These are phyloP conservation scores for Drosophila diplacantha DNA, from an alignment of 2,888 invertebrate species.

Conservation along the genomic window DNA sequence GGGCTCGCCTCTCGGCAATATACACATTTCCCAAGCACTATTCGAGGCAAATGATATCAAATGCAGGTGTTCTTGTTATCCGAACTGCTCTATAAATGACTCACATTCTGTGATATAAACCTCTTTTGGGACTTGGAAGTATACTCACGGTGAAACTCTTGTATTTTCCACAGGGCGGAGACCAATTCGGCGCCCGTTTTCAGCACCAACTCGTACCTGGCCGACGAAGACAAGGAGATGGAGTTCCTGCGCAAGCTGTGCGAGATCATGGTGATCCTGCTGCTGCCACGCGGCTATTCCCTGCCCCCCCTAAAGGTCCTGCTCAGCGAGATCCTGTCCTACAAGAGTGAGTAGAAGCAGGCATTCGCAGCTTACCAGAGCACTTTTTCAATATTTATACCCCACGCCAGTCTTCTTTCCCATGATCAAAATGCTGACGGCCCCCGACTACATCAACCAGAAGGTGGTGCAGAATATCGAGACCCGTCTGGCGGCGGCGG, in stretches of 20 bases:
- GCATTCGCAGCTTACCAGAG: neutral
- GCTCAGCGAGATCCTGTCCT: constrained; percentile 89
- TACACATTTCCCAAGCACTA: neutral
- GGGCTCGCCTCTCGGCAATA: neutral
- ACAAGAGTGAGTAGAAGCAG: constrained; percentile 82
- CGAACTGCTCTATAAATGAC: neutral
- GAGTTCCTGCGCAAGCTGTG: constrained; percentile 89
- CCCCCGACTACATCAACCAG: constrained; percentile 94
- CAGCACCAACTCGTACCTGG: constrained; percentile 85
- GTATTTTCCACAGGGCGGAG: constrained; percentile 79
- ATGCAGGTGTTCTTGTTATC: constrained; percentile 2
- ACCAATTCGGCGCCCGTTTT: constrained; percentile 83
- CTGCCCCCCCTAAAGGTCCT: constrained; percentile 87
- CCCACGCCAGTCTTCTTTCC: constrained; percentile 81
- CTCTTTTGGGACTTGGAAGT: neutral
- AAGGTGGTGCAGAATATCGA: constrained; percentile 90
- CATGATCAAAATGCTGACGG: constrained; percentile 89
- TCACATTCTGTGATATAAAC: neutral
- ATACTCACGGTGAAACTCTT: neutral
- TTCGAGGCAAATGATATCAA: neutral
- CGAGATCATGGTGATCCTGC: constrained; percentile 88
- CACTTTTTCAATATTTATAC: neutral
- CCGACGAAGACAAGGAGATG: constrained; percentile 85
- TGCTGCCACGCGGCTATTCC: constrained; percentile 89
- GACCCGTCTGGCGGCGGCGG: constrained; percentile 86